Conservation (phyloP, 2,888 invertebrate species). For the Ormia ochracea region DNA sequence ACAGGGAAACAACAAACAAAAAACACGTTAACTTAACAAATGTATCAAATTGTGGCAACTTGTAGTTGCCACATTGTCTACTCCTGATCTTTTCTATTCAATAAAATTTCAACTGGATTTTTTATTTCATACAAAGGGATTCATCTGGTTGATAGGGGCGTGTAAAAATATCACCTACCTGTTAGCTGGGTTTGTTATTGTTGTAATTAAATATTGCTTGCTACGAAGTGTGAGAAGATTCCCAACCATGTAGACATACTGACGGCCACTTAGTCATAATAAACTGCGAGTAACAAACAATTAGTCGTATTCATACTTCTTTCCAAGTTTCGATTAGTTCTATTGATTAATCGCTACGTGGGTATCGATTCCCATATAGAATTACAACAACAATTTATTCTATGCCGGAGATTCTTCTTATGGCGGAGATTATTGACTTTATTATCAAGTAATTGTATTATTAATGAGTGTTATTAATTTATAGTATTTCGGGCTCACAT, state of each 20-base stretch:
- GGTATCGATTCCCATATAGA: slow-evolving; percentile 12
- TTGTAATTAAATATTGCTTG: slow-evolving; percentile 39
- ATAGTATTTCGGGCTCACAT: background rate
- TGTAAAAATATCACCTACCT: slow-evolving; percentile 73
- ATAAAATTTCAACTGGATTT: slow-evolving; percentile 4
- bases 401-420: background rate
- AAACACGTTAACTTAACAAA: slow-evolving; percentile 18
- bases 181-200: slow-evolving; percentile 58
- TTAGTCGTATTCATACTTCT: slow-evolving; percentile 18
- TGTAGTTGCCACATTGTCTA: slow-evolving; percentile 56
- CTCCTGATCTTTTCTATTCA: slow-evolving; percentile 13
- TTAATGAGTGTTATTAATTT: slow-evolving; percentile 59
- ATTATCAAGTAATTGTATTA: slow-evolving; percentile 58
- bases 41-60: slow-evolving; percentile 51
- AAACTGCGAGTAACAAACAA: slow-evolving; percentile 49
- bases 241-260: slow-evolving; percentile 70
- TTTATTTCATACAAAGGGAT: slow-evolving; percentile 69
- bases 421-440: slow-evolving; percentile 46
- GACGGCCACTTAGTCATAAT: slow-evolving; percentile 49
- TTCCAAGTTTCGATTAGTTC: slow-evolving; percentile 48
- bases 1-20: slow-evolving; percentile 18
- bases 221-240: slow-evolving; percentile 69
- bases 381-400: slow-evolving; percentile 1
- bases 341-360: slow-evolving; percentile 60
- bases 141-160: slow-evolving; percentile 75